phyloP scores from a whole-genome alignment of 2,113 vertebrate species.

The Brachyhypopomus gauderio region DNA sequence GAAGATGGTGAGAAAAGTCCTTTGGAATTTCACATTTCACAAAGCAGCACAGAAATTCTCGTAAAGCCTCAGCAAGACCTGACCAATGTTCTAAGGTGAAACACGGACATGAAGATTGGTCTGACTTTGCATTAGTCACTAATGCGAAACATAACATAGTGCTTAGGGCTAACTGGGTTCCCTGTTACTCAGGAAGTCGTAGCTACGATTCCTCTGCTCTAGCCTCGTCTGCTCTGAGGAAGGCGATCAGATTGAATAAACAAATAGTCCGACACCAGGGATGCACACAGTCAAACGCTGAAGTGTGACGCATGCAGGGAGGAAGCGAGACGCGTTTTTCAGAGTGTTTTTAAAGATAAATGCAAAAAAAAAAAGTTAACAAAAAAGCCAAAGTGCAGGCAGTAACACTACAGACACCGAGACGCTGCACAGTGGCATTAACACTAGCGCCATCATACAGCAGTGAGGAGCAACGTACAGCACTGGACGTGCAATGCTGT shows the following conservation, averaged over 20 bases:
- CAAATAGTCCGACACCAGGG: background rate
- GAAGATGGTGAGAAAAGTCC: background rate
- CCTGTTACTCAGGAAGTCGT: slow-evolving; percentile 54
- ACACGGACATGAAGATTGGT: background rate
- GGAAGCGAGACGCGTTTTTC: no score
- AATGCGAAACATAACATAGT: slow-evolving; percentile 30
- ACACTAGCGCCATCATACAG: no score
- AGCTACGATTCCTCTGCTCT: slow-evolving; percentile 64
- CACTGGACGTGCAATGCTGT: no score
- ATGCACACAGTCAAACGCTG: background rate
- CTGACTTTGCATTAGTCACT: slow-evolving; percentile 6
- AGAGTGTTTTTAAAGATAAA: no score
- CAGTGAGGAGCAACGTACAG: no score
- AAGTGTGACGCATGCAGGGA: background rate
- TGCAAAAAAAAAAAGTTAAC: no score
- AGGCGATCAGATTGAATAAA: slow-evolving; percentile 33
- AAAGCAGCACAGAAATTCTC: background rate
- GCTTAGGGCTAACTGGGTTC: slow-evolving; percentile 30
- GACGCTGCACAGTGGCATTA: no score
- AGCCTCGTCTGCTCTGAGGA: slow-evolving; percentile 76
- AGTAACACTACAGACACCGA: no score
- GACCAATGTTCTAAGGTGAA: slow-evolving; percentile 3
- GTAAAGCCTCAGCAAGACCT: background rate
- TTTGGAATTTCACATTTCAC: background rate
- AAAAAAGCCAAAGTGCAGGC: no score